Conservation (phyloP, 1,140 invertebrate species). For the Palaemon carinicauda region DNA sequence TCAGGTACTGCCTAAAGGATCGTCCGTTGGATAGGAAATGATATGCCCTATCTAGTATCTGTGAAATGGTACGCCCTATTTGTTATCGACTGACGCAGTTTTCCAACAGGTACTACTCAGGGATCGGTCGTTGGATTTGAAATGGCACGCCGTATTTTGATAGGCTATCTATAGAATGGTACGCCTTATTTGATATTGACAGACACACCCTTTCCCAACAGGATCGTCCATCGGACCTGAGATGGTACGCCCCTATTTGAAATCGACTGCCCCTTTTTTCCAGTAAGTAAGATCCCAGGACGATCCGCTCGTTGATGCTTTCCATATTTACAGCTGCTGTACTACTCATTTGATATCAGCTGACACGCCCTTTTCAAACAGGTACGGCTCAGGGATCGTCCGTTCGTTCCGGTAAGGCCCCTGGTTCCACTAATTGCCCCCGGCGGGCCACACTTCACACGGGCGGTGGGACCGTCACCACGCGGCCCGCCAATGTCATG, state of each 20-base stretch:
- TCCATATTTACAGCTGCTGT: not conserved
- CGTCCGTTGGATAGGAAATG: too few species aligned
- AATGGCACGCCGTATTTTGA: not conserved
- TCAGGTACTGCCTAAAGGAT: too few species aligned
- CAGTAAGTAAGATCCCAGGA: too few species aligned
- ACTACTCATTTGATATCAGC: not conserved
- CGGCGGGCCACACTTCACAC: not conserved
- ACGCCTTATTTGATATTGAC: not conserved
- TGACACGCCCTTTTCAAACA: not conserved
- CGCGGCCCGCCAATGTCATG: conserved; percentile 13
- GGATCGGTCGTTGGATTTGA: not conserved
- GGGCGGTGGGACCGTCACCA: not conserved
- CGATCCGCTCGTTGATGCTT: not conserved
- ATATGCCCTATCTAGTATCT: too few species aligned
- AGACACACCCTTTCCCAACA: not conserved
- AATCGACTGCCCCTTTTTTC: too few species aligned
- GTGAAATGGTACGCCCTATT: too few species aligned
- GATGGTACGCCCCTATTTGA: too few species aligned
- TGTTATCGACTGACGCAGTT: not conserved
- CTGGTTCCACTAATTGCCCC: not conserved
- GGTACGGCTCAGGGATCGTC: not conserved
- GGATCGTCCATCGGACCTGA: too few species aligned
- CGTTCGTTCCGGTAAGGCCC: not conserved
- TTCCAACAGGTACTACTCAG: not conserved
- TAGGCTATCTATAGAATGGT: too few species aligned